Base-by-base conservation (phyloP, 2,888 invertebrate species). In the Cheilosia variabilis region DNA sequence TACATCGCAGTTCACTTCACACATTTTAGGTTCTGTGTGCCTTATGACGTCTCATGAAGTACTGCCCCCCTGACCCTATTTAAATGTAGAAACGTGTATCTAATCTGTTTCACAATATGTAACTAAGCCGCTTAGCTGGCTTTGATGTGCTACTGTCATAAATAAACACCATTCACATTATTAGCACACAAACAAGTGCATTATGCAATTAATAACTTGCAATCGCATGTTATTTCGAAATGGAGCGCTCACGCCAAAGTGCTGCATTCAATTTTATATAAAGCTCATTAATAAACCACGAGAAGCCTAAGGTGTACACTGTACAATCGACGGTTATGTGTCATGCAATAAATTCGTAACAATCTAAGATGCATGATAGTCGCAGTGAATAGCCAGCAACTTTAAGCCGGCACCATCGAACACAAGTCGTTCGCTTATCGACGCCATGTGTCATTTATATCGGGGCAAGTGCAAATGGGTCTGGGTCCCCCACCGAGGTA, bases 211-310 rank as follows among this genome's bases (percentile, higher is more conserved):
- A n/a, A 45, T 76, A 57, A 76, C 58, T 60, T 58, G 66, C 76
- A 66, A 52, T 66, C 50, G 58, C 76, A 66, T 66, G 66, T 43
- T 52, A 58, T 41, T 58, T 57, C 15, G 41, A 57, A 52, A 52
- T 66, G 52, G 43, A 27, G 58, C 66, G 58, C 50, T 43, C 47
- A n/a, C 45, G 24, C 9, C n/a, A 27, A 31, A 53, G 19, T n/a
- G 41, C 19, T 41, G 2, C 1, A 52, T 58, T 50, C 27, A 31
- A 34, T 37, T 57, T 50, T 41, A 27, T 60, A 41, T 55, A 31
- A 76, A 58, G 50, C 76, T 66, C 76, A 66, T 66, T 76, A 76
- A 58, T 58, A 66, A 72, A 50, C 52, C 76, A 76, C 50, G 58
- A 76, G 76, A 58, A 50, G 50, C 76, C 66, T 13, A 27, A 57